A percentile compares a stretch with the other conserved stretches of the same genome.
phyloP scores from a whole-genome alignment of 1,140 invertebrate species.

The Chrysomallon squamiferum region DNA sequence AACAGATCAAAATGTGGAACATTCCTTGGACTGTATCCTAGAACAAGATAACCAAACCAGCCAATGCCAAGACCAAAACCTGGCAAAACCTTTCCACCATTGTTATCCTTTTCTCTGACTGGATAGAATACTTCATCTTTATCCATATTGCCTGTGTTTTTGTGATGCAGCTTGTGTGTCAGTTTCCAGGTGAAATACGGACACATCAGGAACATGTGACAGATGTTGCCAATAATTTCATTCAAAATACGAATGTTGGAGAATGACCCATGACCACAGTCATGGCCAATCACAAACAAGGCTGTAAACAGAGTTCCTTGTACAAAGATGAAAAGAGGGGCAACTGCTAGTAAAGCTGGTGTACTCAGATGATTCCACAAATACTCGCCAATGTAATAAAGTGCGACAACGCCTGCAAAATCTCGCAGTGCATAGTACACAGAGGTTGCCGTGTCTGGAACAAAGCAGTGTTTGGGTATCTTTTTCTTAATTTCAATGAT shows the following conservation, averaged over 20 bases:
- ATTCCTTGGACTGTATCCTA: slow-evolving; percentile 46
- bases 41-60: slow-evolving; percentile 48
- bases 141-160: slow-evolving; percentile 54
- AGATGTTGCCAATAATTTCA: slow-evolving; percentile 41
- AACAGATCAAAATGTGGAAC: slow-evolving; percentile 45
- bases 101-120: slow-evolving; percentile 23
- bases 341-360: slow-evolving; percentile 6
- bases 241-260: slow-evolving; percentile 55
- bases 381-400: slow-evolving; percentile 34
- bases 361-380: slow-evolving; percentile 10
- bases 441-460: slow-evolving; percentile 47
- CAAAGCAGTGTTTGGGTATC: slow-evolving; percentile 56
- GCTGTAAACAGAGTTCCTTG: slow-evolving; percentile 62
- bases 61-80: slow-evolving; percentile 51
- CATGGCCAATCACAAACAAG: slow-evolving; percentile 63
- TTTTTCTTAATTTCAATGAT: slow-evolving; percentile 49
- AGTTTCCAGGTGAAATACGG: slow-evolving; percentile 58
- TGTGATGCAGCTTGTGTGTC: slow-evolving; percentile 51
- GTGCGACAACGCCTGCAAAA: slow-evolving; percentile 35
- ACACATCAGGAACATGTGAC: slow-evolving; percentile 44
- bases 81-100: slow-evolving; percentile 19
- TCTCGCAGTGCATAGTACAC: slow-evolving; percentile 58
- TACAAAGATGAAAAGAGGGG: slow-evolving; percentile 46
- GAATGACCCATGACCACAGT: slow-evolving; percentile 64
- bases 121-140: slow-evolving; percentile 58